These are phyloP conservation scores for Elgaria multicarinata DNA, from an alignment of 2,113 vertebrate species.

Conservation along the genomic window DNA sequence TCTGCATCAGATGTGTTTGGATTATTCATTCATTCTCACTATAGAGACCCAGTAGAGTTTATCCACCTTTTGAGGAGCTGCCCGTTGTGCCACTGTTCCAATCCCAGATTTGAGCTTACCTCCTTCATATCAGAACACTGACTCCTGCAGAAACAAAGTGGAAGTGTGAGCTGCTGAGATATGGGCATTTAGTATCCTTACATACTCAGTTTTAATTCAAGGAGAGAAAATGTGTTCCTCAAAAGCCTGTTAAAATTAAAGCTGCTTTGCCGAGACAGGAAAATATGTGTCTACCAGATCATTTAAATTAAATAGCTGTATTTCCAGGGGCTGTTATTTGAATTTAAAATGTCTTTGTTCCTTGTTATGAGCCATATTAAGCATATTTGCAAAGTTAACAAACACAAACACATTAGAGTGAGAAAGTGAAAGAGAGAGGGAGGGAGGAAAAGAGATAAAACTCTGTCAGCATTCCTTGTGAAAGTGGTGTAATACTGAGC, in stretches of 20 bases:
- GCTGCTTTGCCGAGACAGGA: neutral
- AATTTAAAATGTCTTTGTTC: slow-evolving; percentile 1
- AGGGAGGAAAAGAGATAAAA: neutral
- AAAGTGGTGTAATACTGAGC: neutral
- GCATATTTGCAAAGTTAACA: neutral
- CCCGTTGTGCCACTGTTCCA: neutral
- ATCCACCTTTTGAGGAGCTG: no score
- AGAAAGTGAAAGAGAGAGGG: neutral
- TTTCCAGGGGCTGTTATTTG: slow-evolving; percentile 15
- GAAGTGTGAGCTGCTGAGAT: neutral
- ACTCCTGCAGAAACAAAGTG: neutral
- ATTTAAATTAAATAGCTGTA: slow-evolving; percentile 7
- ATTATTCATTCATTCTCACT: neutral
- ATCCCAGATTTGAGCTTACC: no score
- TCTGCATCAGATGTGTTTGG: neutral
- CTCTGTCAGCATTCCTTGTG: neutral
- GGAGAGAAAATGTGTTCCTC: neutral
- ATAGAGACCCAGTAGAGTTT: neutral
- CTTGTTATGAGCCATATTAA: neutral
- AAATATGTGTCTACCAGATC: neutral
- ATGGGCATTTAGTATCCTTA: neutral
- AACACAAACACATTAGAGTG: neutral
- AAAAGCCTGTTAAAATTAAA: neutral
- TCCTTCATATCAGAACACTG: neutral
- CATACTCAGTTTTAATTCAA: neutral